phyloP scores from a whole-genome alignment of 2,113 vertebrate genomes.

The Centropus unirufus region DNA sequence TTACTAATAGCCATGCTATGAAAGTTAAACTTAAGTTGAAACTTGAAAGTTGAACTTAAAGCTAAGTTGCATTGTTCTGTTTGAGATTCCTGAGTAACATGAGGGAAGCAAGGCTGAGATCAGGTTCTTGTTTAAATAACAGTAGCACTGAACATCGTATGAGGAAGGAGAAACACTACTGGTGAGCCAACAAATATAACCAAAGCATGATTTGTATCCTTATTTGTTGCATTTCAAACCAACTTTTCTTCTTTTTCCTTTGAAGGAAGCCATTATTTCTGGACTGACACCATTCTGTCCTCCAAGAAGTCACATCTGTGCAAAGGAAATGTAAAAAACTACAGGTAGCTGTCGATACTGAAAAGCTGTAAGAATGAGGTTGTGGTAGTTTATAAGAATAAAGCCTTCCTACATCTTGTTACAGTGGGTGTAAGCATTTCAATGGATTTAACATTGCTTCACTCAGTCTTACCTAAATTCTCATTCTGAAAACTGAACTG shows the following conservation, averaged over 20 bases:
- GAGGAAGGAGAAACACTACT: background rate
- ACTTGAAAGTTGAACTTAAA: too few relatives aligned
- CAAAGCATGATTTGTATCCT: background rate
- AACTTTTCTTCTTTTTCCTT: background rate
- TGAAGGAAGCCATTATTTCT: background rate
- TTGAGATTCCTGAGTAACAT: background rate
- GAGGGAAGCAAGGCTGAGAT: background rate
- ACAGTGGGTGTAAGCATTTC: background rate
- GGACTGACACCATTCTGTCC: background rate
- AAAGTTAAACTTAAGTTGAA: background rate
- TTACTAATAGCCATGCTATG: background rate
- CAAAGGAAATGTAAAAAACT: background rate
- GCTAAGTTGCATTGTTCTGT: background rate
- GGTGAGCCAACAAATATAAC: background rate
- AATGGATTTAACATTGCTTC: background rate
- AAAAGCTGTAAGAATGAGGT: background rate
- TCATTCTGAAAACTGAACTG: background rate
- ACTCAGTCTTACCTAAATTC: background rate
- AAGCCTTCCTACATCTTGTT: accelerated
- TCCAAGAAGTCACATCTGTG: background rate
- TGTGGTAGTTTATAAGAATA: background rate
- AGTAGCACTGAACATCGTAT: background rate
- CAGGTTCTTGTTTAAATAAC: background rate
- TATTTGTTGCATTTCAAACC: background rate
- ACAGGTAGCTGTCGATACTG: background rate